Conservation (phyloP, 2,113 vertebrate species). For the Albula glossodonta region DNA sequence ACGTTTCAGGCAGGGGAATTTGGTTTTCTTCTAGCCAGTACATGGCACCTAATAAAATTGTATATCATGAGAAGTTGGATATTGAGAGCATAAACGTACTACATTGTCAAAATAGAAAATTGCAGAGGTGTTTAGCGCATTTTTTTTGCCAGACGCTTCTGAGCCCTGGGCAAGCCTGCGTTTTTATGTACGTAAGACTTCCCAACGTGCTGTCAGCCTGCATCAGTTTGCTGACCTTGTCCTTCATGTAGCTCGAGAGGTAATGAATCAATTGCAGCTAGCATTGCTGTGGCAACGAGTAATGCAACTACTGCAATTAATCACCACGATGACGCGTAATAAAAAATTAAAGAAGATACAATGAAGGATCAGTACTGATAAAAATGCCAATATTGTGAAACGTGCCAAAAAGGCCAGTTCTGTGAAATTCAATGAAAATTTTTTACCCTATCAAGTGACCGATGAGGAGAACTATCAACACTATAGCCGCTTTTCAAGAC, state of each 20-base stretch:
- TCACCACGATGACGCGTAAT: too few species aligned
- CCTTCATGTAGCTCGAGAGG: background rate
- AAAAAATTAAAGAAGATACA: too few species aligned
- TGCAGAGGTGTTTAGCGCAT: too few species aligned
- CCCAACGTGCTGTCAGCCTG: background rate
- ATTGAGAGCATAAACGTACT: background rate
- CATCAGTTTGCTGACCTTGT: background rate
- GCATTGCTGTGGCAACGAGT: background rate
- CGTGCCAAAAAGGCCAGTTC: too few species aligned
- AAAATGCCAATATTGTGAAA: too few species aligned
- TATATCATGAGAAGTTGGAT: background rate
- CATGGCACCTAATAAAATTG: background rate
- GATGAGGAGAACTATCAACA: too few species aligned
- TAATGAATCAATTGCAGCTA: background rate
- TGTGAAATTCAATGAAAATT: too few species aligned
- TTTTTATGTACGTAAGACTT: background rate
- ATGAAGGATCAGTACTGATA: too few species aligned
- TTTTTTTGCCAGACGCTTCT: background rate
- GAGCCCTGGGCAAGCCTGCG: background rate
- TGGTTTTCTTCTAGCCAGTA: background rate
- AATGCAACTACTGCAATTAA: too few species aligned
- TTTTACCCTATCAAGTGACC: too few species aligned
- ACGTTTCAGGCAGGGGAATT: background rate
- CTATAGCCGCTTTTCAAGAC: too few species aligned
- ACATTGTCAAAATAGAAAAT: background rate